phyloP scores from a whole-genome alignment of 2,797 vertebrate species.

The Glossophaga mutica region DNA sequence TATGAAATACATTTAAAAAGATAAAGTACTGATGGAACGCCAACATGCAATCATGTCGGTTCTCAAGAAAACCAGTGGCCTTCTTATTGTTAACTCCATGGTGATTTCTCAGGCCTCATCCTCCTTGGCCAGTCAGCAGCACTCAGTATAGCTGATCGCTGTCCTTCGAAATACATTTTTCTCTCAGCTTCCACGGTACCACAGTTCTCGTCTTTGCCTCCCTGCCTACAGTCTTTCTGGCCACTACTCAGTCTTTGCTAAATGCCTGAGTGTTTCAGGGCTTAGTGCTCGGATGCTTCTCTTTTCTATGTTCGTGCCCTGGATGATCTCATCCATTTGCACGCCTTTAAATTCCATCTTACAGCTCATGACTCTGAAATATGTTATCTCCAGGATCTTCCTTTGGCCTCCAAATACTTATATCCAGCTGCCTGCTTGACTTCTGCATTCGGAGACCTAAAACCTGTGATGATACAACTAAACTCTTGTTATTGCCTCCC shows the following conservation, averaged over 20 bases:
- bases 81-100: neutral
- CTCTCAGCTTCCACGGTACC: neutral
- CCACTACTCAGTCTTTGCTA: neutral
- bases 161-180: neutral
- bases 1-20: neutral
- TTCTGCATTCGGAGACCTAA: neutral
- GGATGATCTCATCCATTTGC: neutral
- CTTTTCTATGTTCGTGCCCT: neutral
- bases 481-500: neutral
- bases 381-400: neutral
- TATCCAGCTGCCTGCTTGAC: neutral
- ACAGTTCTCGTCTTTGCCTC: neutral
- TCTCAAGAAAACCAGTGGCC: neutral
- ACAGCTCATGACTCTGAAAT: neutral
- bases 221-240: neutral
- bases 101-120: neutral
- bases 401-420: neutral
- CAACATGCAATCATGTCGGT: neutral
- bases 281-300: neutral
- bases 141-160: neutral
- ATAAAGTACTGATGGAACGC: neutral
- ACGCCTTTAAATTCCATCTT: neutral
- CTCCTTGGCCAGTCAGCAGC: neutral
- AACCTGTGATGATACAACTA: neutral
- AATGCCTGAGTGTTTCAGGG: neutral